Base-by-base conservation (phyloP, 2,888 invertebrate species). In the Diarsia rubi region DNA sequence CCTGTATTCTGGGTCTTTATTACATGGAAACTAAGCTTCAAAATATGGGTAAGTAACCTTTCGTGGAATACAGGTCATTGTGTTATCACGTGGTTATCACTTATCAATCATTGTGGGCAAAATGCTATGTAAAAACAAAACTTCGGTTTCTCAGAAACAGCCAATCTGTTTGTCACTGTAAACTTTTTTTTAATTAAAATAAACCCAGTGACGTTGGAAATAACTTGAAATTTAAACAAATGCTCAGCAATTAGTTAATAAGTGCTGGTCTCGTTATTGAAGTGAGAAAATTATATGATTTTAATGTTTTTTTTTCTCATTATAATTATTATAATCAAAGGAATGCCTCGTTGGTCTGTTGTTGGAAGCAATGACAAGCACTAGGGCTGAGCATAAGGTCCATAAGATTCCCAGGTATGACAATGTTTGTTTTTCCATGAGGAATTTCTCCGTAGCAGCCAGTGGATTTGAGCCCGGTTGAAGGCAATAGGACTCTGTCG, bases 101-200 rank as follows among this genome's bases (percentile, higher is more conserved):
- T n/a, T n/a, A n/a, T n/a, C n/a, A n/a, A 44, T 52, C 8, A 42
- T 67, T 67, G 16, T 70, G n/a, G 5, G 21, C 42, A 2, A 24
- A 44, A 37, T 37, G 42, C 42, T 59, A 31, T 42, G n/a, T 65
- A 57, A 75, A 74, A 60, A 75, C 44, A 49, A 66, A 49, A 52
- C 31, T 24, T 70, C 19, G 3, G 31, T 60, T 75, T 60, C 69
- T 45, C 14, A 60, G 76, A 68, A 68, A 59, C 27, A 24, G 19
- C 19, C 5, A 44, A 52, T 47, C 21, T 74, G 24, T 64, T 76
- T 68, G 49, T 49, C 21, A 60, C n/a, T 60, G 37, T 60, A 37
- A 76, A 69, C 24, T 76, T 60, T 59, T 31, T 49, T 49, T 4
- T 49, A 21, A n/a, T 44, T 24, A 59, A 59, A 66, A 65, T 6